A percentile compares a stretch with the other conserved stretches of the same genome.
Conservation (phyloP, 2,888 invertebrate genomes). For the Agrotis segetum region DNA sequence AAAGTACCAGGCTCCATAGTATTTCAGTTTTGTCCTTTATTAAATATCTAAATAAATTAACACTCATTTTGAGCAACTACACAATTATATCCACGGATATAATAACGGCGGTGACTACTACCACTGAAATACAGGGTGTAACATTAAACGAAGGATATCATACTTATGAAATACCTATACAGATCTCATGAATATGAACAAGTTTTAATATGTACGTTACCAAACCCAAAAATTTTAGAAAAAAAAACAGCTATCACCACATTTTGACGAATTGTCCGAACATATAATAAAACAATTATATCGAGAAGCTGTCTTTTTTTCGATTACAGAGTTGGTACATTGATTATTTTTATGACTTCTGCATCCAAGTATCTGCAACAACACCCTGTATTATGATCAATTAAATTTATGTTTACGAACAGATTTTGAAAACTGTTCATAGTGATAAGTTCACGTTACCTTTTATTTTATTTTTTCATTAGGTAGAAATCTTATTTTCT, state of each 20-base stretch:
- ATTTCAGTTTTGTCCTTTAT: too few relatives aligned
- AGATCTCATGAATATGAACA: neutral
- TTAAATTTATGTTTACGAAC: neutral
- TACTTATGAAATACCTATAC: too few relatives aligned
- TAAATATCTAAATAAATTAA: conserved; percentile 67
- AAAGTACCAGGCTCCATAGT: too few relatives aligned
- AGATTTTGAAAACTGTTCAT: neutral
- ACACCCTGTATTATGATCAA: neutral
- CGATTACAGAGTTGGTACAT: neutral
- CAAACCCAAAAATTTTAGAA: neutral
- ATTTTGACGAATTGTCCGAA: neutral
- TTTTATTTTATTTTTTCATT: conserved; percentile 4
- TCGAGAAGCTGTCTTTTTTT: neutral
- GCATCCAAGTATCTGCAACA: neutral
- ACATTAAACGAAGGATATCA: too few relatives aligned
- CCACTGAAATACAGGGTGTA: conserved; percentile 8
- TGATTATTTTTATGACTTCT: neutral
- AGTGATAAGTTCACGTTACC: neutral
- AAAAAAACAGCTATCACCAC: neutral
- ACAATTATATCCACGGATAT: conserved; percentile 53
- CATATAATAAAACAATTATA: neutral
- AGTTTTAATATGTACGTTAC: neutral
- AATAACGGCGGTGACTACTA: conserved; percentile 47
- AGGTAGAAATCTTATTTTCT: neutral
- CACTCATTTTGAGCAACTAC: conserved; percentile 62